A percentile compares a stretch with the other conserved stretches of the same genome.
Evolutionary conservation across 2,888 invertebrate species (phyloP).

Genomic region (Campopleginae sp.): DNA sequence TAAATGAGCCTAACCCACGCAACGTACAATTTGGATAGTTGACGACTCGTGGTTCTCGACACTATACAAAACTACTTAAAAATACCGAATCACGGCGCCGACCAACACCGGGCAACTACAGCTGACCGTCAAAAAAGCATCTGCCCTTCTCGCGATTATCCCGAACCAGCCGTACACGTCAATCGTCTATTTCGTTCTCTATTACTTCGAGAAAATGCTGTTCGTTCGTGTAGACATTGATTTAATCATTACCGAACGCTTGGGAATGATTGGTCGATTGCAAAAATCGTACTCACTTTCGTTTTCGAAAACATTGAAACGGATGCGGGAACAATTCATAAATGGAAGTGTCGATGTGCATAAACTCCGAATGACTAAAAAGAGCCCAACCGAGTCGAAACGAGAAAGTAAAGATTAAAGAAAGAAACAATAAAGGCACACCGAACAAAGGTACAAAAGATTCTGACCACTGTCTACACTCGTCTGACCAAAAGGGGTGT

Average conservation of each 20-base stretch:
- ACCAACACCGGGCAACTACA: conserved; percentile 74
- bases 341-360: conserved; percentile 66
- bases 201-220: not conserved
- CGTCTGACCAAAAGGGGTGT: conserved; percentile 55
- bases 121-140: conserved; percentile 81
- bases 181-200: conserved; percentile 30
- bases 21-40: conserved; percentile 17
- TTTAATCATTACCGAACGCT: not conserved
- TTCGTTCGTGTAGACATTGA: not conserved
- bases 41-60: conserved; percentile 24
- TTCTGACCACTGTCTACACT: conserved; percentile 54
- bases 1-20: conserved; percentile 11
- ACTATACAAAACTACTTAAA: conserved; percentile 48
- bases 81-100: conserved; percentile 76
- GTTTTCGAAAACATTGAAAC: not conserved
- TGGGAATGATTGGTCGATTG: not conserved
- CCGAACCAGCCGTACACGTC: conserved; percentile 66
- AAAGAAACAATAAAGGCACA: conserved; percentile 37
- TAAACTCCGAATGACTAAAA: conserved; percentile 46
- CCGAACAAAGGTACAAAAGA: conserved; percentile 47
- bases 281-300: not conserved
- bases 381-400: not conserved
- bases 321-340: not conserved
- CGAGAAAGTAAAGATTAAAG: not conserved
- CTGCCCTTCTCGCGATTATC: conserved; percentile 74